Percentiles rank a stretch among this genome's conserved stretches.
Evolutionary conservation across 2,113 vertebrate genomes (phyloP).

Genomic region (Mungos mungo): DNA sequence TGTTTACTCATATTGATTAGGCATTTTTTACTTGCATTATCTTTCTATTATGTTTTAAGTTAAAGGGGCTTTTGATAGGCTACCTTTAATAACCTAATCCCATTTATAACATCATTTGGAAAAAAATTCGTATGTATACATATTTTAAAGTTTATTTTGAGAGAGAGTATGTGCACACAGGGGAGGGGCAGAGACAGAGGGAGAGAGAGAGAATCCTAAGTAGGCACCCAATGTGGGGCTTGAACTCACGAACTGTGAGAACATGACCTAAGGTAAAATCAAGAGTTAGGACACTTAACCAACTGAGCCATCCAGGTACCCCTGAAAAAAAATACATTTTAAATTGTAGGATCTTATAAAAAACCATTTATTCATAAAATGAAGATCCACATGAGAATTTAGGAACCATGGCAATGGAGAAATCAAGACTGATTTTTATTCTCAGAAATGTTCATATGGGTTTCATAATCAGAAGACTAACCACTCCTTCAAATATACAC

Average conservation of each 20-base stretch:
- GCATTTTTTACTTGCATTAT: neutral
- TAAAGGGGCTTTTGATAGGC: neutral
- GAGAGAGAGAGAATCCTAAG: too few relatives aligned
- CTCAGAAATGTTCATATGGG: neutral
- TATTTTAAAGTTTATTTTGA: too few relatives aligned
- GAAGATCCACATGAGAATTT: neutral
- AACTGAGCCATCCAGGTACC: neutral
- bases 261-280: too few relatives aligned
- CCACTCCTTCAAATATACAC: neutral
- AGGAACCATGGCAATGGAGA: neutral
- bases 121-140: neutral
- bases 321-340: neutral
- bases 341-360: constrained; percentile 8
- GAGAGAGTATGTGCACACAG: too few relatives aligned
- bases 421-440: neutral
- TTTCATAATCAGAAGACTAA: neutral
- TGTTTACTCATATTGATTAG: neutral
- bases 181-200: too few relatives aligned
- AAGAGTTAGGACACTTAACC: too few relatives aligned
- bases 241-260: too few relatives aligned
- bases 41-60: neutral
- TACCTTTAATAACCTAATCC: neutral
- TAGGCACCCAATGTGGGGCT: too few relatives aligned
- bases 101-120: neutral
- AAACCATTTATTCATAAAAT: neutral